Evolutionary conservation across 1,140 invertebrate genomes (phyloP).

Genomic region (Microplitis mediator): DNA sequence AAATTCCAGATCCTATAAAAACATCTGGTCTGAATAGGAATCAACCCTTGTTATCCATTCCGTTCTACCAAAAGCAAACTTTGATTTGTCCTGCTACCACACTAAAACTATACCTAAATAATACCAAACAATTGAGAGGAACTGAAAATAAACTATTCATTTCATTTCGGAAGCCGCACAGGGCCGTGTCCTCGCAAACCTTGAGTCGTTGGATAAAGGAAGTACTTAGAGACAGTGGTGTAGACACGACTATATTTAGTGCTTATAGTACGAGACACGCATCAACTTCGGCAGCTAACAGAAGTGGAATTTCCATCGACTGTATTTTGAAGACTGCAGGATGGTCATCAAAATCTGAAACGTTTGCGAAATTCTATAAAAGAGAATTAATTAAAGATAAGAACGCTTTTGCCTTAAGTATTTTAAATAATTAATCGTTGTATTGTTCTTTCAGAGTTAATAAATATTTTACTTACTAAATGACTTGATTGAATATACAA

Average conservation of each 20-base stretch:
- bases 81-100: conserved; percentile 21
- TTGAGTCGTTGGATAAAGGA: conserved; percentile 35
- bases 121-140: conserved; percentile 11
- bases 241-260: conserved; percentile 29
- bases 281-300: conserved; percentile 37
- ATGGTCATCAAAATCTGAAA: neutral
- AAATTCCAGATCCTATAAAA: conserved; percentile 27
- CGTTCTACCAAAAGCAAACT: conserved; percentile 19
- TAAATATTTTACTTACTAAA: conserved; percentile 21
- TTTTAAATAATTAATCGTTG: neutral
- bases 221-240: conserved; percentile 12
- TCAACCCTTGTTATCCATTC: conserved; percentile 24
- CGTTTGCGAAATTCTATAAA: neutral
- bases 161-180: conserved; percentile 26
- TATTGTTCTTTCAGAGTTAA: conserved; percentile 8
- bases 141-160: conserved; percentile 28
- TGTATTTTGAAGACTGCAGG: no score
- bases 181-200: conserved; percentile 13
- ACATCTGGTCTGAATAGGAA: conserved; percentile 10
- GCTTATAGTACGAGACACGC: conserved; percentile 43
- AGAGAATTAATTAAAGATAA: neutral
- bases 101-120: conserved; percentile 21
- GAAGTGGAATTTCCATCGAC: conserved; percentile 16
- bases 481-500: conserved; percentile 14
- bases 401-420: neutral